Percentiles rank a stretch among this genome's conserved stretches.
phyloP scores from a whole-genome alignment of 1,140 invertebrate genomes.

The Diabrotica undecimpunctata region DNA sequence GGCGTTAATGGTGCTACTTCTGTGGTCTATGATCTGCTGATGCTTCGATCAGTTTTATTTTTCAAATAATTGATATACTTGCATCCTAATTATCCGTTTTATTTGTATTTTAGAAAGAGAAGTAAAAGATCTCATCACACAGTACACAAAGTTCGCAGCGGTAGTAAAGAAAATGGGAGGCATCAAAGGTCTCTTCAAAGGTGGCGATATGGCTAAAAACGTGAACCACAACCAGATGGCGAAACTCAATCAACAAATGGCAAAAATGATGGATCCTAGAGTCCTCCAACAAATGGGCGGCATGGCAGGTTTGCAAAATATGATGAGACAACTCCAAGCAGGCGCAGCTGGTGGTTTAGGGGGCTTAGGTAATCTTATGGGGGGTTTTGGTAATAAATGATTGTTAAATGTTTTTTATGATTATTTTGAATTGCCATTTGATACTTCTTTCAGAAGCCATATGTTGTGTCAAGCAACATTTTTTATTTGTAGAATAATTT shows the following conservation, averaged over 20 bases:
- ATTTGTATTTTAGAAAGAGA: conserved; percentile 65
- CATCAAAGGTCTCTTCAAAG: conserved; percentile 98
- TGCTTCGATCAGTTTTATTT: too few relatives aligned
- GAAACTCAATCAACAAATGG: conserved; percentile 99
- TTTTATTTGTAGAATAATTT: too few relatives aligned
- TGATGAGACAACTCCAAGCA: conserved; percentile 97
- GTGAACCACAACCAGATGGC: conserved; percentile 98
- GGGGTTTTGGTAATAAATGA: conserved; percentile 58
- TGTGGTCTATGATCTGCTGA: too few relatives aligned
- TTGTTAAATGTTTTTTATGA: not conserved
- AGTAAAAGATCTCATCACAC: conserved; percentile 95
- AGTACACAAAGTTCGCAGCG: conserved; percentile 99
- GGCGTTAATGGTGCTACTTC: too few relatives aligned
- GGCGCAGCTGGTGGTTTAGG: conserved; percentile 71
- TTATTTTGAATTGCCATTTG: too few relatives aligned
- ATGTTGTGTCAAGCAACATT: too few relatives aligned
- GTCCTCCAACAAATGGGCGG: conserved; percentile 92
- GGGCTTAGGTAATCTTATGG: conserved; percentile 74
- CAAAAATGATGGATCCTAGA: conserved; percentile 99
- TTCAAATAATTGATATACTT: too few relatives aligned
- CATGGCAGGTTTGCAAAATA: conserved; percentile 93
- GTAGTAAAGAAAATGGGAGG: conserved; percentile 99
- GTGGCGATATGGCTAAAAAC: conserved; percentile 97
- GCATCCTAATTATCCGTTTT: too few relatives aligned
- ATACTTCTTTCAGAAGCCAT: too few relatives aligned